Evolutionary conservation across 2,113 vertebrate species (phyloP), one percentile per base, ranked within the genome.

Genomic region (Otus sunia): DNA sequence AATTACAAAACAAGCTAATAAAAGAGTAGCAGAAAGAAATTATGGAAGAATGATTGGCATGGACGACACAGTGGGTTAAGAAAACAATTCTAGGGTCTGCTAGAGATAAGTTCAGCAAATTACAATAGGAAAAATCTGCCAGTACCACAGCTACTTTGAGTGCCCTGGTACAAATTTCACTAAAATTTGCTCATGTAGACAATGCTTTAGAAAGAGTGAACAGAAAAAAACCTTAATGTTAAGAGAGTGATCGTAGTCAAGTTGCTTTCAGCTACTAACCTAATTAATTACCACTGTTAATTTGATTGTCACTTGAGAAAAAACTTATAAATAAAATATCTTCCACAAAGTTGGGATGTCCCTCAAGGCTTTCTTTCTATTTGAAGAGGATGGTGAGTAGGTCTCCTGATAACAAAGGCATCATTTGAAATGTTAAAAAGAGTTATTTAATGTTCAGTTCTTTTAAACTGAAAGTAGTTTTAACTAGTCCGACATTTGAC

Each of bases 241-340:
- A 34, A 55, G 1, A 50, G 11, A 53, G 45, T 41, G 23, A 82
- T 85, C 22, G 11, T 45, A 85, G 43, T 55, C 55, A 64, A 37
- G 12, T 86, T 94, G 22, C 58, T 86, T 94, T 95, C 74, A 79
- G 39, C 58, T 85, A 30, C 56, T 77, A 76, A 62, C 25, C 53
- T 86, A 92, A 74, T 94, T 83, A 97, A 81, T 94, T 90, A 50
- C 58, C 14, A 21, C 76, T 74, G 59, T 80, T 94, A 90, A 87
- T 87, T 66, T 68, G 27, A 85, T 90, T 69, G 72, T 67, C 53
- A 43, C 71, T 95, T 91, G 92, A 88, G 89, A 69, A 91, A 60
- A 90, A 43, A 49, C 29, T 71, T 71, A 71, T 53, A 76, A 92
- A 92, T 94, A 92, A 96, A 95, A 92, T 53, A 92, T 87, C 32